Conservation (phyloP, 2,113 vertebrate genomes). For the Hemichromis elongatus region DNA sequence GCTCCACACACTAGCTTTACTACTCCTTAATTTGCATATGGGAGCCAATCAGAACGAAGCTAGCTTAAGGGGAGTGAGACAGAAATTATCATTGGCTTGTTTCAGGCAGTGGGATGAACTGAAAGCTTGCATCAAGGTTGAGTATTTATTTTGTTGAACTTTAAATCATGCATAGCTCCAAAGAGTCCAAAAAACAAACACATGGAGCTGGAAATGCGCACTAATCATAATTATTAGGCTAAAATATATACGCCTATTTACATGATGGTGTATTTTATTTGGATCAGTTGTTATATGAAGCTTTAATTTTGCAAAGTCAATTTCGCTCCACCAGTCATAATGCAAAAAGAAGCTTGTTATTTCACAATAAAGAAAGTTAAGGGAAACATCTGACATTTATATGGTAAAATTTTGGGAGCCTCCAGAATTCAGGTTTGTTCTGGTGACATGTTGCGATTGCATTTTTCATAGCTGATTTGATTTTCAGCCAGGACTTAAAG, state of each 20-base stretch:
- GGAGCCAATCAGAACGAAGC: not conserved
- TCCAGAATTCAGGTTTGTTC: not conserved
- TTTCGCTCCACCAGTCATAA: not conserved
- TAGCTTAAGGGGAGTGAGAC: not conserved
- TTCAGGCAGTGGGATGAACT: not conserved
- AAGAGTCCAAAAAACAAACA: not conserved
- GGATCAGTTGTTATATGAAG: not conserved
- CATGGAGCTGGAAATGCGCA: not conserved
- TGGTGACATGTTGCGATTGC: not conserved
- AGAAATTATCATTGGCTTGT: not conserved
- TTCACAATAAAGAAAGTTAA: not conserved
- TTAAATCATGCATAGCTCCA: not conserved
- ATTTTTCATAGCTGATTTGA: not conserved
- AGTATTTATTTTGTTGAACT: not conserved
- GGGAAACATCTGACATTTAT: not conserved
- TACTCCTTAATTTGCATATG: not conserved
- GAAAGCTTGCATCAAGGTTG: not conserved
- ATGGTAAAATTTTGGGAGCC: not conserved
- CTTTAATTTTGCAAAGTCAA: not conserved
- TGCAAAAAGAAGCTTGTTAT: not conserved
- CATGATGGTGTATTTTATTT: not conserved
- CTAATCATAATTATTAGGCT: not conserved
- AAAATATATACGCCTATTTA: not conserved
- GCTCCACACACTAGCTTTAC: not conserved
- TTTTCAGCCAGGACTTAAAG: slow-evolving; percentile 12